Conservation (phyloP, 2,113 vertebrate species). For the Lophotis ruficrista region DNA sequence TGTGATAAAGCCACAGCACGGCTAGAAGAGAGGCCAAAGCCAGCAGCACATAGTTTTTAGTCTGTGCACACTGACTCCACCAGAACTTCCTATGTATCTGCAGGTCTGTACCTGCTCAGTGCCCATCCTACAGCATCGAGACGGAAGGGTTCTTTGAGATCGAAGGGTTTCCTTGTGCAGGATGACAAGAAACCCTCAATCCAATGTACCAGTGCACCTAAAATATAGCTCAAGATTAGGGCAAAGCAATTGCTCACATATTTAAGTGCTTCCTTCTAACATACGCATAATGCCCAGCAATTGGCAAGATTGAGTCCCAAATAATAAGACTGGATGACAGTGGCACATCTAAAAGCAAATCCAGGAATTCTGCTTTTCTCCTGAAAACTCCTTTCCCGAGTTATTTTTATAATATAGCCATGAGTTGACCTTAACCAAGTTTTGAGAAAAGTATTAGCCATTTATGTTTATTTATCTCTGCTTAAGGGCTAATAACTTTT, state of each 20-base stretch:
- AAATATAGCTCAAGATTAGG: neutral
- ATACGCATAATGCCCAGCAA: rapidly evolving
- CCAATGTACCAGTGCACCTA: neutral
- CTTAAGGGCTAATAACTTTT: neutral
- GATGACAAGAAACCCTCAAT: neutral
- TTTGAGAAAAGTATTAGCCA: neutral
- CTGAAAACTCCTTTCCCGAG: neutral
- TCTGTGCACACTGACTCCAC: neutral
- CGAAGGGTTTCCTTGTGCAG: rapidly evolving
- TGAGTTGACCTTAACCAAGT: neutral
- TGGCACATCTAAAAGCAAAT: neutral
- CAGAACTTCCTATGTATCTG: neutral
- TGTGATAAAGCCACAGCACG: neutral
- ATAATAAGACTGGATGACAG: neutral
- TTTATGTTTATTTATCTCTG: neutral
- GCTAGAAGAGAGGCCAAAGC: neutral
- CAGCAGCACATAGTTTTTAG: neutral
- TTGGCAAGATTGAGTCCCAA: neutral
- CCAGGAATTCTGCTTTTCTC: neutral
- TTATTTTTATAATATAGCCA: neutral
- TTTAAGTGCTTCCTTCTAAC: neutral
- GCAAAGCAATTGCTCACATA: neutral
- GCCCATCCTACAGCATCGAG: neutral
- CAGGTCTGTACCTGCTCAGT: neutral
- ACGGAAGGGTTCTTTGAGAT: neutral